Percentiles rank a stretch among this genome's conserved stretches.
These are phyloP conservation scores for Suncus etruscus DNA, from an alignment of 2,113 vertebrate species.

Conservation along the genomic window DNA sequence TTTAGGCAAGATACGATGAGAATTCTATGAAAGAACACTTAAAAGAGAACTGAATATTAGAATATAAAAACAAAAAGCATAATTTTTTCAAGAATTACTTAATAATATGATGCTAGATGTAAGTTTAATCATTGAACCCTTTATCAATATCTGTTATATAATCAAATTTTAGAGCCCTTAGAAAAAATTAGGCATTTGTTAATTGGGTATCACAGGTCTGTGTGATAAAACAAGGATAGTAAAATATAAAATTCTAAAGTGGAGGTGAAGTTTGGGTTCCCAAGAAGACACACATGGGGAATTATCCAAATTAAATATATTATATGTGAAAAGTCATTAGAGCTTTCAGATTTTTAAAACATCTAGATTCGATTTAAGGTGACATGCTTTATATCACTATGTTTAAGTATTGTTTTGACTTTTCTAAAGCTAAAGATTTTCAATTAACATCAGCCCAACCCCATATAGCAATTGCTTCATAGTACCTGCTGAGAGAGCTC, in stretches of 20 bases:
- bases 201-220: background rate
- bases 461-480: background rate
- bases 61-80: background rate
- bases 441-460: background rate
- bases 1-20: background rate
- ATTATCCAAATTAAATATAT: background rate
- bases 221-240: background rate
- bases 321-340: background rate
- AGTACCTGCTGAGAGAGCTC: background rate
- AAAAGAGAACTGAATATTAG: background rate
- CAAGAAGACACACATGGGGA: background rate
- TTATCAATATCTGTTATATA: background rate
- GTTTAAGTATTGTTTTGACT: background rate
- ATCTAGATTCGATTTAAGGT: background rate
- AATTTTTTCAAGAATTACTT: background rate
- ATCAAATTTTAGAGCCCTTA: background rate
- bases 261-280: background rate
- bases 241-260: background rate
- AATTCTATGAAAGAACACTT: rapidly evolving
- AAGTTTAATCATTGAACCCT: background rate
- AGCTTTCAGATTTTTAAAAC: background rate
- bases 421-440: background rate
- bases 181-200: background rate
- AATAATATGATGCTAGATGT: background rate
- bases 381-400: background rate